A percentile compares a stretch with the other conserved stretches of the same genome.
Evolutionary conservation across 2,888 invertebrate species (phyloP).

Genomic region (Cordilura impudica): DNA sequence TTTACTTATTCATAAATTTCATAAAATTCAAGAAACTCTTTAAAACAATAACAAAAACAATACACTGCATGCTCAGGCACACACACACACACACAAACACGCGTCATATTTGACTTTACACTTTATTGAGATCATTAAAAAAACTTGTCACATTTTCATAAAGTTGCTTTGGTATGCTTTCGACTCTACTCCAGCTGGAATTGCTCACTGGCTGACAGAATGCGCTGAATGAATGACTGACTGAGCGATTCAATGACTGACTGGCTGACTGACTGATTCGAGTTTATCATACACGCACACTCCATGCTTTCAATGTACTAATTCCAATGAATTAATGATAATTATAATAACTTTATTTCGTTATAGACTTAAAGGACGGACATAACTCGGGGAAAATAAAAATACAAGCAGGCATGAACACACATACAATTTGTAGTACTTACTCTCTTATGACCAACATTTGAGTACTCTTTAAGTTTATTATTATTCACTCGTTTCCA

Average conservation of each 20-base stretch:
- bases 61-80: no score
- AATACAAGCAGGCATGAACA: not conserved
- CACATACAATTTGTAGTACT: not conserved
- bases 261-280: conserved; percentile 29
- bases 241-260: conserved; percentile 27
- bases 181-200: conserved; percentile 27
- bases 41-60: conserved; percentile 20
- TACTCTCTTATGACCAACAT: not conserved
- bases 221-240: conserved; percentile 39
- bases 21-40: no score
- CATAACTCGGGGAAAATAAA: conserved; percentile 6
- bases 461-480: not conserved
- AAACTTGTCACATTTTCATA: conserved; percentile 59
- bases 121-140: conserved; percentile 50
- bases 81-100: conserved; percentile 25
- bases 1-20: conserved; percentile 53
- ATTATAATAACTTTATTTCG: conserved; percentile 62
- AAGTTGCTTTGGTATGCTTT: conserved; percentile 23
- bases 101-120: no score
- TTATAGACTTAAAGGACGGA: conserved; percentile 53
- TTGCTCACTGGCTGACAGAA: not conserved
- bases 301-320: conserved; percentile 58
- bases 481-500: not conserved
- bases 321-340: conserved; percentile 63
- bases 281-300: conserved; percentile 53